Evolutionary conservation across 2,888 invertebrate species (phyloP).

Genomic region (Tiphia femorata): DNA sequence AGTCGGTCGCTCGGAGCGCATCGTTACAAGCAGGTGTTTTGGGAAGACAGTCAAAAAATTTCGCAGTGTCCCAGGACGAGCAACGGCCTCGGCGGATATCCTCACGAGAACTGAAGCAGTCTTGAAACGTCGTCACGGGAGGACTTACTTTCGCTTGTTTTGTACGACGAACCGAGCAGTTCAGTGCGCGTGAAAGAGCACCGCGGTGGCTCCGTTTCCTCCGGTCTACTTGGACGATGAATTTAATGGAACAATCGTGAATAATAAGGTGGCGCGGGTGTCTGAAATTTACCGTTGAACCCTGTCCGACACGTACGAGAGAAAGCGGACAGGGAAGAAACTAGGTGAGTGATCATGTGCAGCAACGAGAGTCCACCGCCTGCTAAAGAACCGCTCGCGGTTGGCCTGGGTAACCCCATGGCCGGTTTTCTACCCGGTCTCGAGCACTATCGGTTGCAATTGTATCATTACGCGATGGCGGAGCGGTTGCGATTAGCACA

Average conservation of each 20-base stretch:
- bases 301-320: too few species aligned
- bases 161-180: too few species aligned
- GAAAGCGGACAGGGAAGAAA: neutral
- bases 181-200: neutral
- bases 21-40: constrained; percentile 46
- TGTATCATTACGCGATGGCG: constrained; percentile 90
- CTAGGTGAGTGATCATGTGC: constrained; percentile 57
- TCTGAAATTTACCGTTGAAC: too few species aligned
- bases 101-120: too few species aligned
- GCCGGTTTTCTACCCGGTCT: constrained; percentile 71
- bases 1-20: constrained; percentile 62
- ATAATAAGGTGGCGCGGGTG: too few species aligned
- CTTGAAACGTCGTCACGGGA: too few species aligned
- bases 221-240: too few species aligned
- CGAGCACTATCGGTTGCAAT: constrained; percentile 86
- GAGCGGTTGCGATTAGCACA: constrained; percentile 79
- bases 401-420: constrained; percentile 60
- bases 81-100: too few species aligned
- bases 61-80: too few species aligned
- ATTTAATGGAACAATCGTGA: constrained; percentile 13
- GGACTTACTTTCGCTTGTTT: too few species aligned
- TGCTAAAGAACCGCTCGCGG: constrained; percentile 58
- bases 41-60: constrained; percentile 42
- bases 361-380: constrained; percentile 67
- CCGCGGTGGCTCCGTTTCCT: too few species aligned